Evolutionary conservation across 2,888 invertebrate species (phyloP), one percentile per base, ranked within the genome.

Genomic region (Drosophila quinaria): DNA sequence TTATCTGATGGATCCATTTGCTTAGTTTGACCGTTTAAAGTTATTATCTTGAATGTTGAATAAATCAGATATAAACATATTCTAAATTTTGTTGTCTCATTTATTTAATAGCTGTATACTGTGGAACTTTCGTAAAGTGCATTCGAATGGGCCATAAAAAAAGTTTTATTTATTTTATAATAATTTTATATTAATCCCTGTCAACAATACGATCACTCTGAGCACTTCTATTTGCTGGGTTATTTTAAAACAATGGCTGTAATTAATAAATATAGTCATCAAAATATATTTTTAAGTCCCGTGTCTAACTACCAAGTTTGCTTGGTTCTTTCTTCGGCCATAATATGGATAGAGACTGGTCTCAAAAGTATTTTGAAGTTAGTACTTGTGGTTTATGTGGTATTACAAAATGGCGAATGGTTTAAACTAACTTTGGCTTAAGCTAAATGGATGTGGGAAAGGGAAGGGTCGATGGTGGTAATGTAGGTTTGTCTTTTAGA

Each of bases 371-470:
- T 56, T 42, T n/a, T 19, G 1, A 6, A 29, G 35, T 83, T 83
- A 83, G 87, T 83, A 87, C 51, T 74, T 83, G 75, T 82, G 84
- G 71, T 63, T 63, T 79, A 81, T 83, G 84, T 74, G 74, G 70
- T 77, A 77, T 70, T 66, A 77, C 52, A 60, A 62, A 41, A 74
- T 74, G 74, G 74, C 29, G 52, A 61, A 70, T 74, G 70, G 41
- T 17, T 51, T 64, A 37, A 44, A 44, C 22, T 33, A 17, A 54
- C 8, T 59, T 37, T 37, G 50, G 64, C 61, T 50, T 50, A 55
- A 52, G 70, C 60, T 67, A 52, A 56, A 83, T 86, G 84, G 29
- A 46, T 37, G 39, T 25, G 39, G 31, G 17, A 50, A 37, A 46
- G 35, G 25, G 13, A 35, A 50, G 49, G 9, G 33, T 17, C 62